phyloP scores from a whole-genome alignment of 2,113 vertebrate species.

The Pseudorasbora parva region DNA sequence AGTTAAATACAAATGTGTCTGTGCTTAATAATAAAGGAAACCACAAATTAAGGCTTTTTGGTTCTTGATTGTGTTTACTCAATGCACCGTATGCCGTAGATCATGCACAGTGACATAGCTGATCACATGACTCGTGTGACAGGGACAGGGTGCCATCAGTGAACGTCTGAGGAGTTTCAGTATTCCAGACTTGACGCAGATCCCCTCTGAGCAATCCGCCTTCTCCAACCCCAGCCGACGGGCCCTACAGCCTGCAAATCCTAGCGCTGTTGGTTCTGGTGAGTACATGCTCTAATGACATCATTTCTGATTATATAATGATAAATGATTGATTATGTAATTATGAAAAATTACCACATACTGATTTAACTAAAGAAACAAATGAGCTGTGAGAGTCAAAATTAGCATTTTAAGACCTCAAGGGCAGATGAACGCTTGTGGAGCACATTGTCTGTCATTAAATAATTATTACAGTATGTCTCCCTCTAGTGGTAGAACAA shows the following conservation, averaged over 20 bases:
- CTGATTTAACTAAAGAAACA: not conserved
- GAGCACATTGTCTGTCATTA: not conserved
- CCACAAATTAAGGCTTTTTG: not conserved
- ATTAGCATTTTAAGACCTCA: conserved; percentile 8
- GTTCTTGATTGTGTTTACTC: not conserved
- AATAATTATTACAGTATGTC: conserved; percentile 1
- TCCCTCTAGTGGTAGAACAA: conserved; percentile 31
- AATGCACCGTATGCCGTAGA: not conserved
- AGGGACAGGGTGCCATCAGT: conserved; percentile 89
- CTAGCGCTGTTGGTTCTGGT: conserved; percentile 48
- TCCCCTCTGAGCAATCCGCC: conserved; percentile 80
- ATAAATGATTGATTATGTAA: not conserved
- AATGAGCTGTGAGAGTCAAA: not conserved
- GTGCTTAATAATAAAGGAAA: not conserved
- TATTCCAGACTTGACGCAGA: conserved; percentile 83
- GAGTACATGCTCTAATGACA: not conserved
- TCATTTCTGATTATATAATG: not conserved
- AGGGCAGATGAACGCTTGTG: not conserved
- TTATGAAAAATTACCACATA: not conserved
- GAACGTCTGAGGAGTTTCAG: conserved; percentile 87
- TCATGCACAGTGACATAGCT: not conserved
- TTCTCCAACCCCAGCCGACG: conserved; percentile 66
- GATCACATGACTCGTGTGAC: conserved; percentile 55
- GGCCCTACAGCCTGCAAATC: conserved; percentile 9
- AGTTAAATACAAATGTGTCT: not conserved